Evolutionary conservation across 2,888 invertebrate species (phyloP), one percentile per base, ranked within the genome.

Genomic region (Monochamus alternatus): DNA sequence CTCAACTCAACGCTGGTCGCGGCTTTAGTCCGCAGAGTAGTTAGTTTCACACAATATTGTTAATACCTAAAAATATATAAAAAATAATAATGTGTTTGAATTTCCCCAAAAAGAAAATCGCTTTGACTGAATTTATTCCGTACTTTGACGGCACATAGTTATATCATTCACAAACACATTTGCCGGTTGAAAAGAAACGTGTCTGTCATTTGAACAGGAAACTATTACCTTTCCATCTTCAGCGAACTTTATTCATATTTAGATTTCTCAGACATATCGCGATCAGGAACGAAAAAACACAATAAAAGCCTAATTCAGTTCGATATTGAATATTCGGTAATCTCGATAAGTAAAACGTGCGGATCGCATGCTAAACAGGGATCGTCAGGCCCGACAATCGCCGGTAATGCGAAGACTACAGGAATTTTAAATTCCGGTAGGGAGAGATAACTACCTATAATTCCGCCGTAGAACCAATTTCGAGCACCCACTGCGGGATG

Each of bases 381-480:
- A 71, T 71, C 51, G 60, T 32, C 32, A 62, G 63, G 63, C 38
- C 67, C 76, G 75, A 79, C 74, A 73, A 66, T 80, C 81, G 83
- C 74, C 73, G 78, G 78, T 84, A 83, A 83, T 83, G 81, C 82
- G 77, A 78, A 71, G 76, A 74, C 75, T 75, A 76, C 78, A 76
- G 79, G 60, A 69, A 81, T 82, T 82, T 83, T 74, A 83, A 82
- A 84, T 83, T 80, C 84, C 81, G 76, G 77, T 80, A 71, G 83
- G 83, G 83, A 80, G 84, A 84, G 84, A 85, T 85, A 85, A 85
- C 84, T 84, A 83, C 82, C 83, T 80, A 83, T 84, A 85, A 84
- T 82, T 84, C 84, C 80, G 82, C 81, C 83, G 81, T 47, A 80
- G 81, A 83, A 82, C 76, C 83, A 78, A 80, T 83, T 82, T 76